Conservation (phyloP, 2,797 vertebrate genomes). For the Dendrocincla fuliginosa region DNA sequence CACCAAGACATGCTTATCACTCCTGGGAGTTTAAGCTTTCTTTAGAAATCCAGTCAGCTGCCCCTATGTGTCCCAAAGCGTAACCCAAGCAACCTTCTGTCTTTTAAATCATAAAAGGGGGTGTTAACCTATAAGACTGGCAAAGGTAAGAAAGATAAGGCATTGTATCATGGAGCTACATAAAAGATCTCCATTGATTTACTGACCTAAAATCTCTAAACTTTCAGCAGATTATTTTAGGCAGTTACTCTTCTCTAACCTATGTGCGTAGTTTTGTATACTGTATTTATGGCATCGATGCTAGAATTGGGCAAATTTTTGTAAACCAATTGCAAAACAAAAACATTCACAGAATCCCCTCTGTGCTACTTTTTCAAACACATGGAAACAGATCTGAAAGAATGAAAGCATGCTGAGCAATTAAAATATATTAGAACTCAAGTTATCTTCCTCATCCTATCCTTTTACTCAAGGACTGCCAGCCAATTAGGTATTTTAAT, state of each 20-base stretch:
- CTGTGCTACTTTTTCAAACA: not conserved
- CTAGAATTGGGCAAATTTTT: not conserved
- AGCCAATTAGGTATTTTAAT: not conserved
- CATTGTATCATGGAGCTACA: not conserved
- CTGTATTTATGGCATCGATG: not conserved
- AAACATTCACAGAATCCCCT: not conserved
- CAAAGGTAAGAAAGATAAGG: not conserved
- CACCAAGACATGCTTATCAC: not conserved
- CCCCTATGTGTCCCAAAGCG: not conserved
- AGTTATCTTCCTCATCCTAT: not conserved
- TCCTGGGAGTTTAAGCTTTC: not conserved
- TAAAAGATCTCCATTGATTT: not conserved
- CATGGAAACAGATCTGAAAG: not conserved
- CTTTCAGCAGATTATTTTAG: not conserved
- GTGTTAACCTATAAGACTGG: not conserved
- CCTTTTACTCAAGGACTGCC: not conserved
- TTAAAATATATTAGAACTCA: not conserved
- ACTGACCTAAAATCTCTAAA: not conserved
- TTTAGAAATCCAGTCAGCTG: not conserved
- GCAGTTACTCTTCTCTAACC: not conserved
- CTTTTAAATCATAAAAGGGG: not conserved
- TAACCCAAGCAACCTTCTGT: not conserved
- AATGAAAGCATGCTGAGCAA: not conserved
- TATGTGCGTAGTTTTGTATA: not conserved
- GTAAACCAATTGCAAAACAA: not conserved